These are phyloP conservation scores for Endotricha flammealis DNA, from an alignment of 2,888 invertebrate genomes.

Conservation along the genomic window DNA sequence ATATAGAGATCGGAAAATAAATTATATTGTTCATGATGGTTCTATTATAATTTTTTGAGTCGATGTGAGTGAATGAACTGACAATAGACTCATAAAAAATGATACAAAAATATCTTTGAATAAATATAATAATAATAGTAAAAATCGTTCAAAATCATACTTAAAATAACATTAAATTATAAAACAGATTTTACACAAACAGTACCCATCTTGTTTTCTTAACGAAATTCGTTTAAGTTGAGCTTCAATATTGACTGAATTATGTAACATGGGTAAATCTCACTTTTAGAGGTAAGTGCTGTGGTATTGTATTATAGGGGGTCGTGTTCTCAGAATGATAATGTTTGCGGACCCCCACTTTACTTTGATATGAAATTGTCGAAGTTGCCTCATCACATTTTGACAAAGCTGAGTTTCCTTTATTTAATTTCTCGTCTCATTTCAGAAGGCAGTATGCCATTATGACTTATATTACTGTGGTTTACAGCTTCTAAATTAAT, in stretches of 20 bases:
- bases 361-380: conserved; percentile 4
- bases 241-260: conserved; percentile 2
- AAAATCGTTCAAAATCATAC: neutral
- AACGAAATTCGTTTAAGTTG: conserved; percentile 9
- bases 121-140: too few relatives aligned
- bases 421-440: conserved; percentile 14
- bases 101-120: too few relatives aligned
- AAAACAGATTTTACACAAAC: neutral
- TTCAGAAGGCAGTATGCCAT: conserved; percentile 2
- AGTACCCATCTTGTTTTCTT: too few relatives aligned
- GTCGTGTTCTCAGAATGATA: conserved; percentile 1
- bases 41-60: too few relatives aligned
- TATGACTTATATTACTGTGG: neutral
- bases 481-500: too few relatives aligned
- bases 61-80: too few relatives aligned
- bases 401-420: conserved; percentile 9
- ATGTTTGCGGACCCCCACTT: conserved; percentile 4
- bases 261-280: conserved; percentile 9
- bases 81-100: too few relatives aligned
- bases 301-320: conserved; percentile 4
- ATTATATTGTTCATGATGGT: too few relatives aligned
- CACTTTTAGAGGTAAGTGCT: conserved; percentile 6
- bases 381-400: conserved; percentile 10
- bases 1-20: too few relatives aligned
- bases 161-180: neutral